Percentiles rank a stretch among this genome's conserved stretches.
Conservation (phyloP, 2,113 vertebrate species). For the Nematolebias whitei region DNA sequence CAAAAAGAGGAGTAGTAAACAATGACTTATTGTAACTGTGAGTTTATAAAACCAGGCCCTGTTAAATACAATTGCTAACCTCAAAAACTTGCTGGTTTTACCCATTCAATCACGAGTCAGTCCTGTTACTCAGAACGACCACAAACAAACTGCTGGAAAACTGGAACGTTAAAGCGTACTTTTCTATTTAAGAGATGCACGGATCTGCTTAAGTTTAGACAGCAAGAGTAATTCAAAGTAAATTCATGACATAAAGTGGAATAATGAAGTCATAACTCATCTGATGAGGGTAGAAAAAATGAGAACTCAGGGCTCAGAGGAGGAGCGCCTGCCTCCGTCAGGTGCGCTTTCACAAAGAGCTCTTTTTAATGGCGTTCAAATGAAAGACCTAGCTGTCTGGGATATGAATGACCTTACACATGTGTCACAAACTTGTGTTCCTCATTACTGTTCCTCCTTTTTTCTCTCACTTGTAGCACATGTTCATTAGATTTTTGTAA, state of each 20-base stretch:
- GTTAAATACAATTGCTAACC: conserved; percentile 37
- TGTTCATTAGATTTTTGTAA: conserved; percentile 30
- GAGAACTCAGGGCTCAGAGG: not conserved
- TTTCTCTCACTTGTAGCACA: conserved; percentile 8
- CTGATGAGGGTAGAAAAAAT: not conserved
- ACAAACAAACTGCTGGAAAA: conserved; percentile 31
- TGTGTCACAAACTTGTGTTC: conserved; percentile 21
- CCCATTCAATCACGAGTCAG: conserved; percentile 44
- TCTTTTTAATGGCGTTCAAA: conserved; percentile 23
- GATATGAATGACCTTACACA: conserved; percentile 21
- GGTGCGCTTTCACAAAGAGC: conserved; percentile 22
- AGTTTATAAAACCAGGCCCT: conserved; percentile 9
- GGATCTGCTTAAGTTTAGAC: not conserved
- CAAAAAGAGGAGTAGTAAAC: conserved; percentile 1
- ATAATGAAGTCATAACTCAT: not conserved
- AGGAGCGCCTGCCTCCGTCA: not conserved
- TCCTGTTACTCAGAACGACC: conserved; percentile 42
- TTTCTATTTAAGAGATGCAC: conserved; percentile 6
- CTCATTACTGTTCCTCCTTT: not conserved
- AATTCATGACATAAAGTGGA: not conserved
- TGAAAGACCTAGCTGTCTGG: conserved; percentile 26
- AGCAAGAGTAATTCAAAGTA: not conserved
- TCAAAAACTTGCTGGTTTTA: conserved; percentile 36
- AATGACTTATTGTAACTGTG: conserved; percentile 20
- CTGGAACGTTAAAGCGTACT: conserved; percentile 14